Evolutionary conservation across 2,113 vertebrate genomes (phyloP), one percentile per base, ranked within the genome.

Genomic region (Ariopsis seemanni): DNA sequence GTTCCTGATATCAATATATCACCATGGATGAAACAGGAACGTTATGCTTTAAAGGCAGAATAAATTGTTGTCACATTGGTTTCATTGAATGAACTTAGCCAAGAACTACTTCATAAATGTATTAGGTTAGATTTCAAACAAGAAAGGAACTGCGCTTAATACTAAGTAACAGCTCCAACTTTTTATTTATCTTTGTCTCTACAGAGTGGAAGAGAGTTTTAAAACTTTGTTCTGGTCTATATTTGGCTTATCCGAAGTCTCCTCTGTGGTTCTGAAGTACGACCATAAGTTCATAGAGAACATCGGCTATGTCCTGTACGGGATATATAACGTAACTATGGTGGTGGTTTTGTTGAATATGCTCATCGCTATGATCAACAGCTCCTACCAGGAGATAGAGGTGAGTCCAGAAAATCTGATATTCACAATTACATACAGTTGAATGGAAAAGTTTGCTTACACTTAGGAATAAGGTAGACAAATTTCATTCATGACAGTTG

Each of bases 331-430:
- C 0, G 97, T 97, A 10, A 97, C 97, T 0, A 97, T 97, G 97
- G 97, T 97, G 90, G 97, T 97, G 1, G 97, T 97, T 90, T 91
- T 97, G 57, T 96, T 97, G 89, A 97, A 97, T 91, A 97, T 97
- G 97, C 93, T 97, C 20, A 97, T 97, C 87, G 97, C 97, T 55
- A 97, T 97, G 97, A 97, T 97, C 91, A 97, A 97, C 91, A 97
- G 97, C 84, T 97, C 97, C 0, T 97, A 97, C 27, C 97, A 97
- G 89, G 97, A 97, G 93, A 97, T 97, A 14, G 97, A 97, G 97
- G 97, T 97, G 93, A 90, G 89, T 65, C 6, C 18, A 5, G 25
- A n/a, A n/a, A 12, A 1, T 30, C 1, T 82, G 25, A 57, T 30
- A 27, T 53, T 53, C n/a, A 55, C 14, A 18, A 11, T 74, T 48